Evolutionary conservation across 2,888 invertebrate genomes (phyloP).

Genomic region (Lasioglossum calceatum): DNA sequence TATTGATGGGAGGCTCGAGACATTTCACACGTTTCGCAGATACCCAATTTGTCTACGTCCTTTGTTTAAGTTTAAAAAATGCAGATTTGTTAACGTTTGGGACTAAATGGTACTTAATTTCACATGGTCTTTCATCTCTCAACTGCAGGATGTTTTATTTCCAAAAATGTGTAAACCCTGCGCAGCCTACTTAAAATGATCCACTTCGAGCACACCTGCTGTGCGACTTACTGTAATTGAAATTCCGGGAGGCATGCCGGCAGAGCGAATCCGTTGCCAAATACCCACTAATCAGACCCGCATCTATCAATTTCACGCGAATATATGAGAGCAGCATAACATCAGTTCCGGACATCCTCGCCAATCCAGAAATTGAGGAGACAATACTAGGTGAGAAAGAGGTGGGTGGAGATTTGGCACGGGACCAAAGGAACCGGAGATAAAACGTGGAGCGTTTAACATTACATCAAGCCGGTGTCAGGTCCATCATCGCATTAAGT

Average conservation of each 20-base stretch:
- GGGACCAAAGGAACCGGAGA: conserved; percentile 24
- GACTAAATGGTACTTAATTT: background rate
- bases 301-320: conserved; percentile 5
- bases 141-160: background rate
- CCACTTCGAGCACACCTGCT: background rate
- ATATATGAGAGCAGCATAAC: conserved; percentile 9
- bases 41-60: too few relatives aligned
- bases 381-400: conserved; percentile 24
- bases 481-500: conserved; percentile 27
- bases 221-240: background rate
- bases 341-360: background rate
- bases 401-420: conserved; percentile 29
- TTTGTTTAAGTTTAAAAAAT: too few relatives aligned
- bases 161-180: background rate
- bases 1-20: too few relatives aligned
- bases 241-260: background rate
- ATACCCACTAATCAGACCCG: background rate
- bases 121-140: background rate
- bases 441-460: conserved; percentile 20
- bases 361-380: conserved; percentile 12
- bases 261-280: background rate
- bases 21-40: too few relatives aligned
- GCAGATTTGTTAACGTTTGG: too few relatives aligned
- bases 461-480: conserved; percentile 31
- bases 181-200: background rate